phyloP scores from a whole-genome alignment of 2,113 vertebrate genomes.

The Aldabrachelys gigantea region DNA sequence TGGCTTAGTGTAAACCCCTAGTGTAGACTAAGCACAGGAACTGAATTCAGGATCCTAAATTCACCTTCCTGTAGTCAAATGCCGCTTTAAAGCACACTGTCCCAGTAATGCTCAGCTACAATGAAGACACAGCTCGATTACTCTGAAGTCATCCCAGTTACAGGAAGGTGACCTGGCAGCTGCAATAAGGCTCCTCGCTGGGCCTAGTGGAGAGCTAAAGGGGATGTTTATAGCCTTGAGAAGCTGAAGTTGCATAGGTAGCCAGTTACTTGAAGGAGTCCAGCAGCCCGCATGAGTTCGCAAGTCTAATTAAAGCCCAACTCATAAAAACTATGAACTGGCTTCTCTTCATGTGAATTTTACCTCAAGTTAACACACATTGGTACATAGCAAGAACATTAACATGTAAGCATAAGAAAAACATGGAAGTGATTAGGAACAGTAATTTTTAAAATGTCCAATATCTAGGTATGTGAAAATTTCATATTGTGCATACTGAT shows the following conservation, averaged over 20 bases:
- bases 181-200: neutral
- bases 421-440: rapidly evolving
- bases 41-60: neutral
- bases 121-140: too few species aligned
- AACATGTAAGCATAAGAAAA: neutral
- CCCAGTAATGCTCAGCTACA: neutral
- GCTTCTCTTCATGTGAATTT: neutral
- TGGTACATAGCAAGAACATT: neutral
- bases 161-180: neutral
- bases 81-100: neutral
- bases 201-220: neutral
- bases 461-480: too few species aligned
- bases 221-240: neutral
- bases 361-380: neutral
- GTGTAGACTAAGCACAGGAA: neutral
- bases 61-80: neutral
- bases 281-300: neutral
- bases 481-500: rapidly evolving
- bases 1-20: neutral
- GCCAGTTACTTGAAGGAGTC: neutral
- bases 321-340: neutral
- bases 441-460: too few species aligned
- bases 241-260: neutral
- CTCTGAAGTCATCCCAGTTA: neutral
- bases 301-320: neutral